These are phyloP conservation scores for Lasius platythorax DNA, from an alignment of 2,888 invertebrate genomes.

Conservation along the genomic window DNA sequence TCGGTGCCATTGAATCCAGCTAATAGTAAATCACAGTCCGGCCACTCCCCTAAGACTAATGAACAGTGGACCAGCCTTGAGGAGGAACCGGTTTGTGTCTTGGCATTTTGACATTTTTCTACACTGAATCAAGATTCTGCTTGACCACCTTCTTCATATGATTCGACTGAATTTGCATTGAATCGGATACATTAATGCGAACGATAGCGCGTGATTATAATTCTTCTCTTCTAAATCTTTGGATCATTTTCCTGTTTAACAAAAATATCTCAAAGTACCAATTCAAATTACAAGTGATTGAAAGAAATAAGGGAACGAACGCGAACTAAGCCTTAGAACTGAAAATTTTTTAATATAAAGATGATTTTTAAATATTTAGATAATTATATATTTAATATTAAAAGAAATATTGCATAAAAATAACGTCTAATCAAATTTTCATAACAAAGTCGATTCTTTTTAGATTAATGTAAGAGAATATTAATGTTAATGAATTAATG, in stretches of 20 bases:
- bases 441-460: not conserved
- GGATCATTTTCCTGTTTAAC: not conserved
- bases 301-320: not conserved
- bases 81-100: constrained; percentile 90
- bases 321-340: not conserved
- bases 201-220: not conserved
- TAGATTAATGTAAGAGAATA: not conserved
- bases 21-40: constrained; percentile 86
- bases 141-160: not conserved
- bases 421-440: constrained; percentile 13
- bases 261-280: not conserved
- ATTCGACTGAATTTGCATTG: not conserved
- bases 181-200: constrained; percentile 26
- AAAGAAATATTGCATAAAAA: not conserved
- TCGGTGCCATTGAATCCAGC: constrained; percentile 75
- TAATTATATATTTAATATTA: constrained; percentile 3
- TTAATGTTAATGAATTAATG: not conserved
- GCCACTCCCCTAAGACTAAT: constrained; percentile 89
- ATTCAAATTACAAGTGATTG: not conserved
- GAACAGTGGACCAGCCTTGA: constrained; percentile 95
- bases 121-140: constrained; percentile 3
- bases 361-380: not conserved
- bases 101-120: constrained; percentile 37
- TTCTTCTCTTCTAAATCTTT: not conserved
- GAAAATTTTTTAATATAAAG: constrained; percentile 3